Percentiles rank a stretch among this genome's conserved stretches.
Evolutionary conservation across 2,888 invertebrate genomes (phyloP).

Genomic region (Salpingus planirostris): DNA sequence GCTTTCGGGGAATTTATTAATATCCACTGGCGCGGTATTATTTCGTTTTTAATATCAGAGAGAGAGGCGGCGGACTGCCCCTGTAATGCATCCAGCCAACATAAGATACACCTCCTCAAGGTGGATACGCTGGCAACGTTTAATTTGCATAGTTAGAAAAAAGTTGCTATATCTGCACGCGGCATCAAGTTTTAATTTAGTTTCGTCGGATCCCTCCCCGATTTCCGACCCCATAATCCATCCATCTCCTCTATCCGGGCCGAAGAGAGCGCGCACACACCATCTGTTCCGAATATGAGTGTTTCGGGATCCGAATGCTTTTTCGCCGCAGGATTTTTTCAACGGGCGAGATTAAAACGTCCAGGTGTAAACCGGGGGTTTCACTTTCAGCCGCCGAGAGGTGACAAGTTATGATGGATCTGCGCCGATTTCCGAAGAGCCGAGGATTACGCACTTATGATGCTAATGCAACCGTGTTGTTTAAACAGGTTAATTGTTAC

Average conservation of each 20-base stretch:
- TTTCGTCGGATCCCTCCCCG: constrained; percentile 22
- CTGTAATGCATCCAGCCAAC: constrained; percentile 1
- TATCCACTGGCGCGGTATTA: background rate
- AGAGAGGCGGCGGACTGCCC: background rate
- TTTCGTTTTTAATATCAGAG: background rate
- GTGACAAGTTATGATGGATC: constrained; percentile 39
- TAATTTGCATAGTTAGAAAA: constrained; percentile 14
- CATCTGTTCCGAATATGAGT: constrained; percentile 35
- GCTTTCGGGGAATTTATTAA: too few relatives aligned
- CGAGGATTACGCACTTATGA: constrained; percentile 29
- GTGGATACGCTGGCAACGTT: constrained; percentile 7
- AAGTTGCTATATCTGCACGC: background rate
- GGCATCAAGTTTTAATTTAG: constrained; percentile 27
- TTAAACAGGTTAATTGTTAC: constrained; percentile 41
- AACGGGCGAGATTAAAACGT: constrained; percentile 20
- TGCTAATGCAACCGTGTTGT: constrained; percentile 38
- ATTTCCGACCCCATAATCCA: constrained; percentile 26
- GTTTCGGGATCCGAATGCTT: constrained; percentile 30
- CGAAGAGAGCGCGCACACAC: constrained; percentile 18
- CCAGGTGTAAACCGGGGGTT: constrained; percentile 28
- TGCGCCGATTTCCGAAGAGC: constrained; percentile 21
- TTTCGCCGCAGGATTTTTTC: constrained; percentile 32
- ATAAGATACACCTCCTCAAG: constrained; percentile 7
- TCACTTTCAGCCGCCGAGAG: constrained; percentile 2
- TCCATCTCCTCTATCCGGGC: constrained; percentile 21